A percentile compares a stretch with the other conserved stretches of the same genome.
phyloP scores from a whole-genome alignment of 2,797 vertebrate species.

The Acanthurus tractus region DNA sequence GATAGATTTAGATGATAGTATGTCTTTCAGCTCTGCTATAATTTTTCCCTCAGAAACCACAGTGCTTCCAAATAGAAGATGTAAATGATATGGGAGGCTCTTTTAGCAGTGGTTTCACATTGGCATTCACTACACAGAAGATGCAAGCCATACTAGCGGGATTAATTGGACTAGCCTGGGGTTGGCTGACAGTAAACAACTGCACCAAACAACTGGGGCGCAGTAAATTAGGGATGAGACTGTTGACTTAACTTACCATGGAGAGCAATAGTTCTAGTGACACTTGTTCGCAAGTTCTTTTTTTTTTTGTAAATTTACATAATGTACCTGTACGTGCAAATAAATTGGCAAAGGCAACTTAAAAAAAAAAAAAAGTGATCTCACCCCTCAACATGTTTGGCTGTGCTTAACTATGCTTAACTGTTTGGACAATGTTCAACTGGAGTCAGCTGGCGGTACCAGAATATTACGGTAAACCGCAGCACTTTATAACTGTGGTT shows the following conservation, averaged over 20 bases:
- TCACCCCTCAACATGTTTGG: slow-evolving; percentile 60
- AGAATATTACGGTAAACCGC: slow-evolving; percentile 70
- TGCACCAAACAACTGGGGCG: background rate
- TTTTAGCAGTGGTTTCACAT: background rate
- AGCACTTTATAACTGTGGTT: slow-evolving; percentile 61
- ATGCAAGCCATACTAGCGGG: background rate
- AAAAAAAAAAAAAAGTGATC: slow-evolving; percentile 55
- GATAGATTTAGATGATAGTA: background rate
- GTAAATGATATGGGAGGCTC: background rate
- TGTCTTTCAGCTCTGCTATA: background rate
- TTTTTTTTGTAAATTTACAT: slow-evolving; percentile 37
- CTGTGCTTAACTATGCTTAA: slow-evolving; percentile 59
- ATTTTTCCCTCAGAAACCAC: slow-evolving; percentile 2
- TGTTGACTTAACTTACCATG: slow-evolving; percentile 13
- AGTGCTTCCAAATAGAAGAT: background rate
- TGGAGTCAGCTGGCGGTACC: slow-evolving; percentile 64
- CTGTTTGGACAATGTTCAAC: slow-evolving; percentile 65
- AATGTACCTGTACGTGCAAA: slow-evolving; percentile 29
- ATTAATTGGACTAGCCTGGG: background rate
- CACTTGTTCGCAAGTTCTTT: slow-evolving; percentile 39
- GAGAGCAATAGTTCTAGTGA: slow-evolving; percentile 12
- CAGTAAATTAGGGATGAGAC: slow-evolving; percentile 11
- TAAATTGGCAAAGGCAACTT: slow-evolving; percentile 47
- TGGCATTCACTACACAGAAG: background rate
- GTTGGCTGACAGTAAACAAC: slow-evolving; percentile 1